These are phyloP conservation scores for Plestiodon gilberti DNA, from an alignment of 2,113 vertebrate species.

Conservation along the genomic window DNA sequence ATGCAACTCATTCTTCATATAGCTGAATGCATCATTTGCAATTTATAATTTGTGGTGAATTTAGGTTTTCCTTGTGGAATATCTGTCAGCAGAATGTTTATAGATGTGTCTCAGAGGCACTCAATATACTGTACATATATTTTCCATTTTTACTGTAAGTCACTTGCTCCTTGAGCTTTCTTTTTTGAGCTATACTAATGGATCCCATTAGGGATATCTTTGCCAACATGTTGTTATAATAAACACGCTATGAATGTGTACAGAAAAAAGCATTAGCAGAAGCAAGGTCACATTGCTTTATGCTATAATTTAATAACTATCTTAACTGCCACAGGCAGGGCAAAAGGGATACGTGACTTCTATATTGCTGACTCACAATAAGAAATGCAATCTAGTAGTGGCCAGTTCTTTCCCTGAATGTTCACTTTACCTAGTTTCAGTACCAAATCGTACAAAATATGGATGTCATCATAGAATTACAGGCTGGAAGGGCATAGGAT, in stretches of 20 bases:
- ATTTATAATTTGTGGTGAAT: slow-evolving; percentile 8
- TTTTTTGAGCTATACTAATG: not conserved
- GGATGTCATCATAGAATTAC: not conserved
- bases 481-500: not conserved
- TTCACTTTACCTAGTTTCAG: not conserved
- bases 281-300: not conserved
- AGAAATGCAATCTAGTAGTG: not conserved
- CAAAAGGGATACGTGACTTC: not conserved
- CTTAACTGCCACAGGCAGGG: not conserved
- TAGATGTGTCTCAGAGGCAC: not conserved
- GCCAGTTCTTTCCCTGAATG: not conserved
- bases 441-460: not conserved
- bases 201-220: not conserved
- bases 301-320: not conserved
- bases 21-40: slow-evolving; percentile 12
- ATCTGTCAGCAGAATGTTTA: not conserved
- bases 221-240: no score
- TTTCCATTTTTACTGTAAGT: not conserved
- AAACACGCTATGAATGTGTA: not conserved
- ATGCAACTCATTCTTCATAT: not conserved
- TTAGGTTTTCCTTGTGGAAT: slow-evolving; percentile 13
- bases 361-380: not conserved
- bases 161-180: not conserved
- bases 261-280: not conserved
- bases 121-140: not conserved